Evolutionary conservation across 2,797 vertebrate species (phyloP), one percentile per base, ranked within the genome.

Genomic region (Alcedo quadribrachys): DNA sequence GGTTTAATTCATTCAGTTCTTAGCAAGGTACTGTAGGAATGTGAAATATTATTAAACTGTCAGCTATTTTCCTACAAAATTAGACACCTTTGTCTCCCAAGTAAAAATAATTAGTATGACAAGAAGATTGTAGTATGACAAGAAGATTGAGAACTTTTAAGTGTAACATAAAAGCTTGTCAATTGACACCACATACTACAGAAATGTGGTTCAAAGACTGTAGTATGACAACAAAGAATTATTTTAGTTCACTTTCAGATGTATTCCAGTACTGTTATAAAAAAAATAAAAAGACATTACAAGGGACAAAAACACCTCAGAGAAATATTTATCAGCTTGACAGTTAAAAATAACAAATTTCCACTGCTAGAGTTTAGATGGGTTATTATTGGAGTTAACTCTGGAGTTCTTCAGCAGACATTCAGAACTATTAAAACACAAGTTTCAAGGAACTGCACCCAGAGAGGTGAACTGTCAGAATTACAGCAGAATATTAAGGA

Each of bases 1-100:
- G 37, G 25, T 50, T 87, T 93, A 94, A 90, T 90, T 87, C 51
- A 82, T 81, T 92, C 12, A 79, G 45, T 71, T 74, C 50, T 82
- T 85, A 61, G 40, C 81, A 90, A 25, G 10, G n/a, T 74, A 66
- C 46, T 60, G 45, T 37, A 63, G 60, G 54, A 35, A 71, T 73
- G 35, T 58, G 77, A 95, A 95, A 76, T 74, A 76, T 43, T 92
- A 85, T 87, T 89, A 91, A 66, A 65, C 46, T 84, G 42, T 37
- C 79, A 73, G 55, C 75, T 92, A 82, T 70, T 92, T 90, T 73
- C 50, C 74, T 89, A 75, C 20, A 81, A 89, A 93, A 94, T 94
- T 81, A 93, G 57, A 83, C 15, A 10, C 11, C 90, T 93, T 92
- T 86, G 58, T 81, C 82, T 87, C 85, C 43, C 28, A 17, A 53